Conservation (phyloP, 2,888 invertebrate genomes). For the Philereme vetulata region DNA sequence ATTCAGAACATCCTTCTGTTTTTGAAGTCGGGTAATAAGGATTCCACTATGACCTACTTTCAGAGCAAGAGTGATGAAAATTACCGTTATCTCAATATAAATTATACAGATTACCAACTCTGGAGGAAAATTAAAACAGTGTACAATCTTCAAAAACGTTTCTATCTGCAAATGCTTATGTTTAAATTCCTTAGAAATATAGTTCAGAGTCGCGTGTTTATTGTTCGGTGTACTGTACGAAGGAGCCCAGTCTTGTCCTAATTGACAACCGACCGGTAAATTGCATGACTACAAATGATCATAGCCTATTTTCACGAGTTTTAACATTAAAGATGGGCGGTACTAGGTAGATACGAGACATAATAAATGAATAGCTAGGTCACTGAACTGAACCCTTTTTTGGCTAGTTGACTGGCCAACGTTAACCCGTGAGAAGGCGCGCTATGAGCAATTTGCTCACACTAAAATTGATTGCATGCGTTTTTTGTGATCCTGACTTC, state of each 20-base stretch:
- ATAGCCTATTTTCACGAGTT: conserved; percentile 36
- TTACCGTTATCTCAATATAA: conserved; percentile 33
- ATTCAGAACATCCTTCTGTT: too few relatives aligned
- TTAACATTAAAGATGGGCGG: conserved; percentile 30
- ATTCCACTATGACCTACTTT: too few relatives aligned
- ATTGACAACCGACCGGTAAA: conserved; percentile 41
- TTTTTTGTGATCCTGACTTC: too few relatives aligned
- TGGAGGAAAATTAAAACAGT: conserved; percentile 32
- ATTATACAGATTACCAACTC: conserved; percentile 37
- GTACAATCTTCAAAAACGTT: conserved; percentile 21
- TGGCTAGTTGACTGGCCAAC: too few relatives aligned
- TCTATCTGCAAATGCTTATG: conserved; percentile 8
- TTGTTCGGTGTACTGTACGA: conserved; percentile 25
- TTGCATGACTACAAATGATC: conserved; percentile 36
- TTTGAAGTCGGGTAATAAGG: too few relatives aligned
- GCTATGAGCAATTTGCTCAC: too few relatives aligned
- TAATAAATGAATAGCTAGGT: conserved; percentile 1
- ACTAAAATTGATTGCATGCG: too few relatives aligned
- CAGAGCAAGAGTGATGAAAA: neutral
- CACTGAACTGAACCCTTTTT: neutral
- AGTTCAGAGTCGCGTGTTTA: conserved; percentile 17
- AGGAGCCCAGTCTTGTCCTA: conserved; percentile 35
- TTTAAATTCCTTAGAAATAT: conserved; percentile 12
- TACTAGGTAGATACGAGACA: neutral
- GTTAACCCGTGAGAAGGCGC: too few relatives aligned